Percentiles rank a stretch among this genome's conserved stretches.
Evolutionary conservation across 2,113 vertebrate species (phyloP).

Genomic region (Semnornis frantzii): DNA sequence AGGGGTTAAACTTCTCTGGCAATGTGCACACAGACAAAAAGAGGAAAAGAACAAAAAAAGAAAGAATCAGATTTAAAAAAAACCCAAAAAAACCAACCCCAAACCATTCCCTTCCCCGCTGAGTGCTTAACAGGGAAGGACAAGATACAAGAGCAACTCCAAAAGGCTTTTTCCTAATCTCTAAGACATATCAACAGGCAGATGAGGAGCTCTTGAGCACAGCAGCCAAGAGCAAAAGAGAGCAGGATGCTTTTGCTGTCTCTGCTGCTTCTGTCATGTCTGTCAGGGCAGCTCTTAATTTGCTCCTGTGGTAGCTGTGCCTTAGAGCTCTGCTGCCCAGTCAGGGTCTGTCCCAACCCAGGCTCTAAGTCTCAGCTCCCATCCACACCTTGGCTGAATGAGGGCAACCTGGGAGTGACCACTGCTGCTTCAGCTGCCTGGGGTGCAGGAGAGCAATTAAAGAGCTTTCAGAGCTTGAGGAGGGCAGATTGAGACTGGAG

Average conservation of each 20-base stretch:
- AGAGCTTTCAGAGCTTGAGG: not conserved
- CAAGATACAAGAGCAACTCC: not conserved
- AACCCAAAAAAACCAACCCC: not conserved
- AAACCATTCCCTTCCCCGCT: not conserved
- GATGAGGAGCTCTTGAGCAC: not conserved
- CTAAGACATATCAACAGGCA: not conserved
- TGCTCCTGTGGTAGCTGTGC: not conserved
- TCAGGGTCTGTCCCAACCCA: not conserved
- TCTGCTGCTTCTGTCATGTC: not conserved
- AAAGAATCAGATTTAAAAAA: not conserved
- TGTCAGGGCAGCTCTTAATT: not conserved
- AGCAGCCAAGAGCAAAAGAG: not conserved
- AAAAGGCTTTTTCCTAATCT: not conserved
- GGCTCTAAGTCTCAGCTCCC: rapidly evolving
- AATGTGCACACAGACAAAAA: not conserved
- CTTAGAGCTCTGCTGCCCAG: not conserved
- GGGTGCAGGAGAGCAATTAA: not conserved
- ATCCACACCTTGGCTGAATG: rapidly evolving
- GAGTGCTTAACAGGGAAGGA: not conserved
- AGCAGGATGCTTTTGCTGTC: no score
- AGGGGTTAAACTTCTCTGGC: not conserved
- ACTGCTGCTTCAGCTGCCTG: not conserved
- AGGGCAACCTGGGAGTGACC: not conserved
- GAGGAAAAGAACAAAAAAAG: rapidly evolving
- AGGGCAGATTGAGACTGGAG: no score